Conservation (phyloP, 2,797 vertebrate species). For the Neosilurus mollespiculum region DNA sequence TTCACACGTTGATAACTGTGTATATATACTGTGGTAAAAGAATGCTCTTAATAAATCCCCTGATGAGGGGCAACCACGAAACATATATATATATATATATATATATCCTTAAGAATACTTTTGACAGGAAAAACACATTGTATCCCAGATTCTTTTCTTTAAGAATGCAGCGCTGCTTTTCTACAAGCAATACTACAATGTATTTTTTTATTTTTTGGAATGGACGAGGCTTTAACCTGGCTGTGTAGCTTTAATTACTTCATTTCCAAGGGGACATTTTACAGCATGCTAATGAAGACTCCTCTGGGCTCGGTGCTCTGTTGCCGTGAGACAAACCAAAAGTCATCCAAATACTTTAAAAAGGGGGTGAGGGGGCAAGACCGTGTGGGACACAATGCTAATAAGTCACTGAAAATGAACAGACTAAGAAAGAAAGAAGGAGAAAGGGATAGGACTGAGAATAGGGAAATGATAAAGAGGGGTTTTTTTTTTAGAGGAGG, state of each 20-base stretch:
- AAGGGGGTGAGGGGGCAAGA: conserved; percentile 39
- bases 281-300: conserved; percentile 71
- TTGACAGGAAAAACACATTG: background rate
- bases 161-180: background rate
- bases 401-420: conserved; percentile 65
- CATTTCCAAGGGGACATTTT: conserved; percentile 58
- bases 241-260: conserved; percentile 48
- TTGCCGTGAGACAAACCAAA: conserved; percentile 74
- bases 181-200: background rate
- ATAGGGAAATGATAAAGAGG: conserved; percentile 4
- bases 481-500: conserved; percentile 2
- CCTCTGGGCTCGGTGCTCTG: conserved; percentile 59
- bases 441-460: conserved; percentile 26
- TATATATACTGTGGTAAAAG: too few species aligned
- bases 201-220: conserved; percentile 6
- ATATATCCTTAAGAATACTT: too few species aligned
- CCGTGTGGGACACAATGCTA: conserved; percentile 59
- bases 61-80: too few species aligned
- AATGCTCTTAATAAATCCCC: too few species aligned
- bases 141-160: background rate
- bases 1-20: too few species aligned
- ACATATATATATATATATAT: too few species aligned
- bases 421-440: conserved; percentile 28
- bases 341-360: conserved; percentile 64
- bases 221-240: conserved; percentile 46